Conservation (phyloP, 2,113 vertebrate species). For the Eulemur rufifrons region DNA sequence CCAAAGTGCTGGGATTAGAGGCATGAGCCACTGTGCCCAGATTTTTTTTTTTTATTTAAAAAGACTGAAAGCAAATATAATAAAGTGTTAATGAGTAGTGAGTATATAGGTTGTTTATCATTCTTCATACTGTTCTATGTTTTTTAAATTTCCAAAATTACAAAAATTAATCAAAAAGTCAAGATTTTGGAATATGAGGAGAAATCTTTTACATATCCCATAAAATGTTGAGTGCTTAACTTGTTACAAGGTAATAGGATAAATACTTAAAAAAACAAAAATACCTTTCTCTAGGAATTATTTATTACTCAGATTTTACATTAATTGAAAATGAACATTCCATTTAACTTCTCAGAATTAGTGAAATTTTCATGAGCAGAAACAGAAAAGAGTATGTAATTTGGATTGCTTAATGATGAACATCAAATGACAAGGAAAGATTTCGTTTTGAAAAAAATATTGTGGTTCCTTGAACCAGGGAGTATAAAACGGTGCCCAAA, state of each 20-base stretch:
- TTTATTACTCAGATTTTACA: slow-evolving; percentile 11
- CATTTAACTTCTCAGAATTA: slow-evolving; percentile 31
- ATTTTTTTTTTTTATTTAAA: not conserved
- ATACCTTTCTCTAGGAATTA: not conserved
- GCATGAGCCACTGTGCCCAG: too few species aligned
- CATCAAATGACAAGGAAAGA: slow-evolving; percentile 9
- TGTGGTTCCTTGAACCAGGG: not conserved
- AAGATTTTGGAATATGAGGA: not conserved
- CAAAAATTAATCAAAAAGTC: not conserved
- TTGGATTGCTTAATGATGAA: not conserved
- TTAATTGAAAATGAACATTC: not conserved
- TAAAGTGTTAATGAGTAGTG: not conserved
- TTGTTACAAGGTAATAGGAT: not conserved
- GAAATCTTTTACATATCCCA: not conserved
- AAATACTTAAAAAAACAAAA: slow-evolving; percentile 56
- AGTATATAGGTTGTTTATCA: not conserved
- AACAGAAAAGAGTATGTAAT: not conserved
- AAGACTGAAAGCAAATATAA: slow-evolving; percentile 22
- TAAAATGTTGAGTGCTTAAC: not conserved
- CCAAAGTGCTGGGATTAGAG: too few species aligned
- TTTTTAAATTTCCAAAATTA: slow-evolving; percentile 11
- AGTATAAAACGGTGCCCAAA: not conserved
- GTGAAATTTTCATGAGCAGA: not conserved
- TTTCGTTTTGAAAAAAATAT: not conserved
- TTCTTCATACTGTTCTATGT: not conserved